Evolutionary conservation across 2,797 vertebrate genomes (phyloP), one percentile per base, ranked within the genome.

Genomic region (Glossophaga mutica): DNA sequence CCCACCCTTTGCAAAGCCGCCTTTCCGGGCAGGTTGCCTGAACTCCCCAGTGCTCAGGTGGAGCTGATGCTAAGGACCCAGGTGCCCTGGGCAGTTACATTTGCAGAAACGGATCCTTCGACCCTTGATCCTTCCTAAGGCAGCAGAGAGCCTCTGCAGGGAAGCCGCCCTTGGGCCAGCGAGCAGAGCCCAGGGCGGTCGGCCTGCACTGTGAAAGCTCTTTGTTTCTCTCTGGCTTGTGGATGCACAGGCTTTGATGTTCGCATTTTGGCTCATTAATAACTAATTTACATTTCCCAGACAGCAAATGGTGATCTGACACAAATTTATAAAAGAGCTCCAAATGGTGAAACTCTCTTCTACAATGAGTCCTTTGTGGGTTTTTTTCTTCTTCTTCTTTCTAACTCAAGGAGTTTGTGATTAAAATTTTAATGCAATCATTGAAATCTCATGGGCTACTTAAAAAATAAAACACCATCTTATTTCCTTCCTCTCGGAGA

Each of bases 271-370:
- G 94, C 95, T 98, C 96, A 96, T 98, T 98, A 98, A 98, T 98
- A 98, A 97, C 98, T 98, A 97, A 98, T 98, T 98, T 98, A 97
- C 98, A 98, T 98, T 98, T 98, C 96, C 92, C 97, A 98, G 98
- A 97, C 96, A 98, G 97, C 97, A 98, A 98, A 98, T 98, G 98
- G 96, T 96, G 98, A 98, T 98, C 97, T 98, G 98, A 97, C 97
- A 98, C 94, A 98, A 97, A 98, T 98, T 97, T 97, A 95, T 98
- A 97, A 97, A 98, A 97, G 97, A 97, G 92, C 93, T 98, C 97
- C 93, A 94, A 97, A 98, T 98, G 98, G 96, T 96, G 92, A 97
- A 98, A 98, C 96, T 97, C 97, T 97, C 57, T 91, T 94, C 76
- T 95, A 98, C 97, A 98, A 96, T 97, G 97, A 98, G 88, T 95